These are phyloP conservation scores for Caligus rogercresseyi DNA, from an alignment of 1,140 invertebrate genomes.

Conservation along the genomic window DNA sequence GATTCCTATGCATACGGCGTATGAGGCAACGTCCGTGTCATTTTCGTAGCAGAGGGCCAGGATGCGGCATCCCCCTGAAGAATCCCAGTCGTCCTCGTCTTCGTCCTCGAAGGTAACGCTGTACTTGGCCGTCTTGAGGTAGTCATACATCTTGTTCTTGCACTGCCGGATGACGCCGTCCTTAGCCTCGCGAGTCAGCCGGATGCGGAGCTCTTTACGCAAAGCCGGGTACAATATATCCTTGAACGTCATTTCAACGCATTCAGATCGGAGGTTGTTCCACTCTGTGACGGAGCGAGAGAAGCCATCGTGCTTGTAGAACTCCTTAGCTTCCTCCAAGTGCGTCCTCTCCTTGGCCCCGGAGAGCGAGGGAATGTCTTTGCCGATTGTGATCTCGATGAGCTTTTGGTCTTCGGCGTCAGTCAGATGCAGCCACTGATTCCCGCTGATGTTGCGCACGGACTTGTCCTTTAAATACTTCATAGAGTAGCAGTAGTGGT, in stretches of 20 bases:
- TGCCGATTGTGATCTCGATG: constrained; percentile 49
- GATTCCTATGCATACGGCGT: constrained; percentile 62
- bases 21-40: constrained; percentile 67
- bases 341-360: constrained; percentile 54
- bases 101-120: constrained; percentile 46
- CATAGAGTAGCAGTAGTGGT: constrained; percentile 63
- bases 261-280: constrained; percentile 71
- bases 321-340: constrained; percentile 72
- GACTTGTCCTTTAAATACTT: constrained; percentile 93
- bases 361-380: constrained; percentile 41
- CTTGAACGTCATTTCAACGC: constrained; percentile 67
- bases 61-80: constrained; percentile 60
- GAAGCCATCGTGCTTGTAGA: constrained; percentile 87
- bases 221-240: constrained; percentile 1
- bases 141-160: constrained; percentile 66
- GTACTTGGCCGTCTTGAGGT: constrained; percentile 78
- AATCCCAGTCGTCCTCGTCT: constrained; percentile 80
- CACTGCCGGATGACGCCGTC: constrained; percentile 69
- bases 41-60: constrained; percentile 72
- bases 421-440: constrained; percentile 67
- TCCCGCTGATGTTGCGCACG: constrained; percentile 65
- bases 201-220: constrained; percentile 49
- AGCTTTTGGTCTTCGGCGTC: constrained; percentile 75
- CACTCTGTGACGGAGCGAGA: constrained; percentile 88
- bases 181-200: constrained; percentile 66